These are phyloP conservation scores for Boloria euphrosyne DNA, from an alignment of 2,888 invertebrate genomes.

Conservation along the genomic window DNA sequence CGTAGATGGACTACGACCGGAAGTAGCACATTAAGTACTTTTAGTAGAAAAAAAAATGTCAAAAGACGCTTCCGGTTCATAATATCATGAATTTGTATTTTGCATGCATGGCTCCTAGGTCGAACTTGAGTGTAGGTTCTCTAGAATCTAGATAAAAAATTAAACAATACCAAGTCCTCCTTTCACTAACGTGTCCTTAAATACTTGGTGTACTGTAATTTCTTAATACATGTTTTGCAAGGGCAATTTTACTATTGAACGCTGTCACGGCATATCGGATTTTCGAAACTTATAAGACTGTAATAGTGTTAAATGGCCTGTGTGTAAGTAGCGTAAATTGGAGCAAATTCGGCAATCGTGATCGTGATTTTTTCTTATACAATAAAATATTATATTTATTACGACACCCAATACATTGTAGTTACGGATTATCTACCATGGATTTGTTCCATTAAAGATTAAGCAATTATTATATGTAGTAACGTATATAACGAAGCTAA, in stretches of 20 bases:
- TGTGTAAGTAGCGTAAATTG: slow-evolving; percentile 46
- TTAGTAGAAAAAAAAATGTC: too few species aligned
- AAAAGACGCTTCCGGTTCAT: too few species aligned
- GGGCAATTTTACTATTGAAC: slow-evolving; percentile 55
- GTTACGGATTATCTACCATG: too few species aligned
- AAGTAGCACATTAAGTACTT: too few species aligned
- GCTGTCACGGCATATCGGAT: slow-evolving; percentile 53
- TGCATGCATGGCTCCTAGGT: background rate
- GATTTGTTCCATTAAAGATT: too few species aligned
- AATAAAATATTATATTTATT: slow-evolving; percentile 8
- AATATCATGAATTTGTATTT: background rate
- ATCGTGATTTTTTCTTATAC: slow-evolving; percentile 13
- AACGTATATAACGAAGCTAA: too few species aligned
- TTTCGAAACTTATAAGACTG: slow-evolving; percentile 47
- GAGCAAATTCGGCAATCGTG: slow-evolving; percentile 43
- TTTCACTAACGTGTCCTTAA: slow-evolving; percentile 59
- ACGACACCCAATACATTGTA: background rate
- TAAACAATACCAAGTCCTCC: slow-evolving; percentile 45
- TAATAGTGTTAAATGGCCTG: slow-evolving; percentile 42
- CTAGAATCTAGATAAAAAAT: background rate
- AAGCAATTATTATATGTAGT: too few species aligned
- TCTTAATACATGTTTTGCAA: slow-evolving; percentile 61
- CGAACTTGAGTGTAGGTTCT: background rate
- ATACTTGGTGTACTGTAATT: slow-evolving; percentile 49
- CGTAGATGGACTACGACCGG: too few species aligned